Evolutionary conservation across 2,113 vertebrate species (phyloP), one percentile per base, ranked within the genome.

Genomic region (Phoxinus phoxinus): DNA sequence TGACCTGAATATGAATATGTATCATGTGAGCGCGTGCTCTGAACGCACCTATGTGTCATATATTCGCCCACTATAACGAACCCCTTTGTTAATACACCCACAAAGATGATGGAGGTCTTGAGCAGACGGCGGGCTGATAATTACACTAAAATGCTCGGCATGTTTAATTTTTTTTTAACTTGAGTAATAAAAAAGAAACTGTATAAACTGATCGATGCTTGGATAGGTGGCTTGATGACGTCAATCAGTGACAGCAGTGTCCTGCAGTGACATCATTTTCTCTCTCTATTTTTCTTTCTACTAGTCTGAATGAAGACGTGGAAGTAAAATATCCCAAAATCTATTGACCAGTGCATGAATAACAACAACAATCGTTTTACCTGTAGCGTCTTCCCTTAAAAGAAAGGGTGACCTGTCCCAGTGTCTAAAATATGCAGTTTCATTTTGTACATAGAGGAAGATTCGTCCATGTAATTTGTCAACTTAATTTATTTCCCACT

Each of bases 71-170:
- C 32, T 19, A 73, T 37, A n/a, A 69, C 58, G 30, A 41, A 76
- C 32, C n/a, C 61, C 82, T 77, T 85, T 87, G 27, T 84, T 81
- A n/a, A 86, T 10, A 32, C 75, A 61, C 65, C 61, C 56, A 56
- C 74, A 30, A 21, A 27, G 46, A 41, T 37, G 13, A 15, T 37
- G 3, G 17, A 25, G 37, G 63, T 51, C 19, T 77, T 25, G 73
- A 35, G 32, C 71, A 56, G 46, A 12, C 19, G 46, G n/a, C n/a
- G n/a, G n/a, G n/a, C 13, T 35, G 48, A 21, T 30, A 35, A 35
- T 32, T 35, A 35, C 44, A 76, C 19, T 12, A 1, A 63, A 46
- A 13, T 46, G 37, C 15, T 41, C 7, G 2, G 7, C 2, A 21
- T 30, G n/a, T 46, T 46, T 63, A 30, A 30, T 25, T n/a, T 19